phyloP scores from a whole-genome alignment of 2,888 invertebrate genomes.

The Nymphalis polychloros region DNA sequence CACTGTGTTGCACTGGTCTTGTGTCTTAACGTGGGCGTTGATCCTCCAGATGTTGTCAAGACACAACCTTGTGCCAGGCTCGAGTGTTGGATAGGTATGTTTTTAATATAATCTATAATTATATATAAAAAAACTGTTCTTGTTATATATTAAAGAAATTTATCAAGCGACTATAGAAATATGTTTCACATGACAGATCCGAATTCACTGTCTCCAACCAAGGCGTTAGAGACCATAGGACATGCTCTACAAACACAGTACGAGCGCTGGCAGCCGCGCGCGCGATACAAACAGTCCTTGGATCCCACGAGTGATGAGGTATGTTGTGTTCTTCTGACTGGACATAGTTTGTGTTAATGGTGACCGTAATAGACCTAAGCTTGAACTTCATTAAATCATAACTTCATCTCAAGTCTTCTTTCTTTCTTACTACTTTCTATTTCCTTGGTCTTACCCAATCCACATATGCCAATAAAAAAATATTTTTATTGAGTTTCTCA shows the following conservation, averaged over 20 bases:
- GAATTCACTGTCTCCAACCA: conserved; percentile 91
- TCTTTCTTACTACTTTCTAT: too few relatives aligned
- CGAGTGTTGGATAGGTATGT: conserved; percentile 97
- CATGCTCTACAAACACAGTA: conserved; percentile 96
- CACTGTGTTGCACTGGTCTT: conserved; percentile 98
- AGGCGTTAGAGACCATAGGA: conserved; percentile 96
- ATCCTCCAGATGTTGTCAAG: conserved; percentile 98
- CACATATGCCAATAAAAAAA: too few relatives aligned
- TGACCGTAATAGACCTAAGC: too few relatives aligned
- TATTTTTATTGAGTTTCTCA: too few relatives aligned
- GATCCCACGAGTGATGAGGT: conserved; percentile 98
- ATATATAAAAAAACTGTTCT: too few relatives aligned
- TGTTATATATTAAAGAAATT: too few relatives aligned
- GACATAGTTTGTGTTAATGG: neutral
- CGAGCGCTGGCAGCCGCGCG: conserved; percentile 99
- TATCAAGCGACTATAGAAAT: neutral
- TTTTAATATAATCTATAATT: neutral
- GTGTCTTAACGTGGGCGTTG: conserved; percentile 99
- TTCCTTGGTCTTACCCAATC: too few relatives aligned
- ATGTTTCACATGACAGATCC: conserved; percentile 84
- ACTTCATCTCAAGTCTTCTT: too few relatives aligned
- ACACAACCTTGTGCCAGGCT: conserved; percentile 97
- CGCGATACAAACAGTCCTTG: conserved; percentile 97
- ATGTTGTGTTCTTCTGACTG: conserved; percentile 7
- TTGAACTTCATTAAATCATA: too few relatives aligned